phyloP scores from a whole-genome alignment of 2,113 vertebrate species.

The Laterallus jamaicensis region DNA sequence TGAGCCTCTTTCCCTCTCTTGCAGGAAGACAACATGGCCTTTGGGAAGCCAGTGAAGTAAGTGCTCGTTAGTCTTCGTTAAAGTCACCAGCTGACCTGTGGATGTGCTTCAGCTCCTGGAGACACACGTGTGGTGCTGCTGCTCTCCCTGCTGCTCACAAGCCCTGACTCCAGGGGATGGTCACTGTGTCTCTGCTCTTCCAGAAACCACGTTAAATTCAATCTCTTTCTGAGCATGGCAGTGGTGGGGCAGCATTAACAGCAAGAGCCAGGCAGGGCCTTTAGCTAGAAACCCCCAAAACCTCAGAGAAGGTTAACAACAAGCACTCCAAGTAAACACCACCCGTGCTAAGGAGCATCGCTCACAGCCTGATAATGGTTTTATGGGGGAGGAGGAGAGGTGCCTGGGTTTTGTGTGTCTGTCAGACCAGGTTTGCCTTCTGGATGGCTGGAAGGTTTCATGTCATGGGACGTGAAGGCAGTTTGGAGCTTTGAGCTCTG shows the following conservation, averaged over 20 bases:
- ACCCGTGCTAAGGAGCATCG: background rate
- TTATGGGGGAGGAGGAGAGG: background rate
- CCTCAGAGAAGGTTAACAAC: background rate
- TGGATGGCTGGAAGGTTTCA: background rate
- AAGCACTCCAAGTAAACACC: background rate
- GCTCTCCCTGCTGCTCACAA: background rate
- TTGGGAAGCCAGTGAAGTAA: conserved; percentile 96
- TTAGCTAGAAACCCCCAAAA: no score
- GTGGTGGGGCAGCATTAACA: background rate
- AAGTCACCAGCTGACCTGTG: background rate
- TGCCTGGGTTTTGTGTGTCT: background rate
- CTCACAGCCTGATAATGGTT: background rate
- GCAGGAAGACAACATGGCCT: conserved; percentile 98
- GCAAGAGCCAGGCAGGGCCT: no score
- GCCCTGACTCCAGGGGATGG: background rate
- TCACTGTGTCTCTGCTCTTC: background rate
- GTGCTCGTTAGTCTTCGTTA: conserved; percentile 41
- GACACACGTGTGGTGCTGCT: background rate
- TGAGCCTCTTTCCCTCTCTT: background rate
- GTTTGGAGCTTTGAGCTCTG: background rate
- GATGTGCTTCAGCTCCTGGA: background rate
- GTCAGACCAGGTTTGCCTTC: background rate
- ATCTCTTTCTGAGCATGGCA: background rate
- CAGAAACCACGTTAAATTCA: background rate
- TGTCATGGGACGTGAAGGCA: accelerated